phyloP scores from a whole-genome alignment of 2,888 invertebrate species.

The Machimus rusticus region DNA sequence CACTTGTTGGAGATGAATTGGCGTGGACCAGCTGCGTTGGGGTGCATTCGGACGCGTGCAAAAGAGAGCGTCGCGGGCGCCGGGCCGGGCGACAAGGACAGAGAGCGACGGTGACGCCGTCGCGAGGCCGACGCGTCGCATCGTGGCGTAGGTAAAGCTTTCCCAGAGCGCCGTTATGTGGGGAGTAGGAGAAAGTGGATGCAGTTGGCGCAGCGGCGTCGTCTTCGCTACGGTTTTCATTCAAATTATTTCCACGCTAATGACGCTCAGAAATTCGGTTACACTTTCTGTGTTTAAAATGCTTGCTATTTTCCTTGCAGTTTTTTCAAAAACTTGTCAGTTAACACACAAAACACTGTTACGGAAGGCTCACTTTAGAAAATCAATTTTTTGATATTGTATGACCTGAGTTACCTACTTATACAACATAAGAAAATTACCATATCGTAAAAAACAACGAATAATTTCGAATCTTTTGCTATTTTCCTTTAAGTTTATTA shows the following conservation, averaged over 20 bases:
- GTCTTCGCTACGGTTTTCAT: background rate
- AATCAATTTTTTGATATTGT: too few species aligned
- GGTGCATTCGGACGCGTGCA: background rate
- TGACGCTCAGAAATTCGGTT: too few species aligned
- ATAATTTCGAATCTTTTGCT: too few species aligned
- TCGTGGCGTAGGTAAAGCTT: background rate
- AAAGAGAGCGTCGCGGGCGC: background rate
- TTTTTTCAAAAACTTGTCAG: too few species aligned
- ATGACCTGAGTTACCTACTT: too few species aligned
- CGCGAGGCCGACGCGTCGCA: conserved; percentile 28
- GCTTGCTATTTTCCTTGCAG: too few species aligned
- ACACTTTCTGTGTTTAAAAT: too few species aligned
- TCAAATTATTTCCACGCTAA: background rate
- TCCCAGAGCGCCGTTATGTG: background rate
- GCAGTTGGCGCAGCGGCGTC: background rate
- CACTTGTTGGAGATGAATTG: conserved; percentile 11
- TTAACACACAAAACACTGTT: too few species aligned
- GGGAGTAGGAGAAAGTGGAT: background rate
- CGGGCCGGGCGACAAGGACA: background rate
- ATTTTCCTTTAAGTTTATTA: too few species aligned
- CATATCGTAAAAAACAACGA: too few species aligned
- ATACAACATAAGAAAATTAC: too few species aligned
- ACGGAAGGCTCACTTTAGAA: too few species aligned
- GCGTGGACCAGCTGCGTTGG: background rate
- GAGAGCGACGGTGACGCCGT: background rate